Base-by-base conservation (phyloP, 2,113 vertebrate genomes). In the Dromaius novaehollandiae region DNA sequence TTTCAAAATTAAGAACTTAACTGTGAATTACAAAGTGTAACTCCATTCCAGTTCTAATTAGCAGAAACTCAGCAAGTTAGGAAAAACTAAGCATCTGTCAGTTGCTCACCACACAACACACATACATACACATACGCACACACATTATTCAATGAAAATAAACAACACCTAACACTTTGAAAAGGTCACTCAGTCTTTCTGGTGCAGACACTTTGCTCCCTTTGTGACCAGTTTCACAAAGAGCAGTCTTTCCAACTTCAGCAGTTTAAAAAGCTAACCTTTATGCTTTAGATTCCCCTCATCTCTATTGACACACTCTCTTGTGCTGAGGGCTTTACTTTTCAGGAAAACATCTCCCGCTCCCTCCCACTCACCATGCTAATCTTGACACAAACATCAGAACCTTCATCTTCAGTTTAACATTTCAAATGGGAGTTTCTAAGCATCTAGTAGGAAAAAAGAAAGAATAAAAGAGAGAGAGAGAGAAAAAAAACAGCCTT, bases 141-240 rank as follows among this genome's bases (percentile, higher is more conserved):
- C 53, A 61, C 14, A 64, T 92, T 93, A 90, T 93, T 87, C 94
- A 93, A 44, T 55, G 51, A 88, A 97, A 97, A 96, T 80, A 95
- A 97, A 86, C 51, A 95, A 88, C 93, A 80, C 30, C 50, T 89
- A 92, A 71, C 0, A 2, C 53, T 95, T 94, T 96, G 93, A 93
- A 97, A 97, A 98, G 96, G 96, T 97, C 93, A 96, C 77, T 97
- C 63, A 88, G 93, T 65, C 80, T 95, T 96, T 88, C 61, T 84
- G 65, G 61, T 77, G 68, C 64, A 94, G 84, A 94, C 65, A 61
- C 79, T 94, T 86, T 68, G 9, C 82, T 97, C 83, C 95, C 95
- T 95, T 96, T 96, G 92, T 96, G 96, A 55, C 89, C 90, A 60
- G 92, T 71, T 95, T 93, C 78, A 90, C 73, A 95, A 96, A 97